A percentile compares a stretch with the other conserved stretches of the same genome.
Conservation (phyloP, 2,888 invertebrate species). For the Galeopsomyia nigrocyanea region DNA sequence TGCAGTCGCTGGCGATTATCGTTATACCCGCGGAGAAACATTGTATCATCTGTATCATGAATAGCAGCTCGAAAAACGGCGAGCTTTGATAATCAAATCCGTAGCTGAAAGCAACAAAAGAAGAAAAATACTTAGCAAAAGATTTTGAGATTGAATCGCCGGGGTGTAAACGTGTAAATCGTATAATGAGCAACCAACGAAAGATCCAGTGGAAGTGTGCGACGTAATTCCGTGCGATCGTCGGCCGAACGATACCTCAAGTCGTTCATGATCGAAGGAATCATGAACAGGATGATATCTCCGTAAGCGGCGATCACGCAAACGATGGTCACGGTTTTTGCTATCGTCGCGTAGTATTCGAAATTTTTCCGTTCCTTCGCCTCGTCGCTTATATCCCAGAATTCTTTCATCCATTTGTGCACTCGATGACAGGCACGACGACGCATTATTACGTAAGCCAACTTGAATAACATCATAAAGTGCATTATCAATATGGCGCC, state of each 20-base stretch:
- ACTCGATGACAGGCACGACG: slow-evolving; percentile 30
- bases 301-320: slow-evolving; percentile 39
- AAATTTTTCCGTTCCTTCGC: slow-evolving; percentile 37
- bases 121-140: too few species aligned
- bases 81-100: slow-evolving; percentile 45
- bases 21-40: slow-evolving; percentile 27
- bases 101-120: slow-evolving; percentile 47
- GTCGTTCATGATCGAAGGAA: slow-evolving; percentile 31
- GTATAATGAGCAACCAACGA: neutral
- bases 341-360: slow-evolving; percentile 42
- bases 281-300: slow-evolving; percentile 36
- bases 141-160: too few species aligned
- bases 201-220: slow-evolving; percentile 47
- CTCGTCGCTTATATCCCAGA: slow-evolving; percentile 46
- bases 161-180: neutral
- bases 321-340: slow-evolving; percentile 40
- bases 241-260: slow-evolving; percentile 12
- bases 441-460: slow-evolving; percentile 47
- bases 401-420: slow-evolving; percentile 38
- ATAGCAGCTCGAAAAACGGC: slow-evolving; percentile 47
- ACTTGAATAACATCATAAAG: slow-evolving; percentile 44
- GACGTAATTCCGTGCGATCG: neutral
- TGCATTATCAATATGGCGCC: neutral
- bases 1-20: slow-evolving; percentile 45
- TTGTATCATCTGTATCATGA: slow-evolving; percentile 46